These are phyloP conservation scores for Oenanthe melanoleuca DNA, from an alignment of 2,113 vertebrate species.

Conservation along the genomic window DNA sequence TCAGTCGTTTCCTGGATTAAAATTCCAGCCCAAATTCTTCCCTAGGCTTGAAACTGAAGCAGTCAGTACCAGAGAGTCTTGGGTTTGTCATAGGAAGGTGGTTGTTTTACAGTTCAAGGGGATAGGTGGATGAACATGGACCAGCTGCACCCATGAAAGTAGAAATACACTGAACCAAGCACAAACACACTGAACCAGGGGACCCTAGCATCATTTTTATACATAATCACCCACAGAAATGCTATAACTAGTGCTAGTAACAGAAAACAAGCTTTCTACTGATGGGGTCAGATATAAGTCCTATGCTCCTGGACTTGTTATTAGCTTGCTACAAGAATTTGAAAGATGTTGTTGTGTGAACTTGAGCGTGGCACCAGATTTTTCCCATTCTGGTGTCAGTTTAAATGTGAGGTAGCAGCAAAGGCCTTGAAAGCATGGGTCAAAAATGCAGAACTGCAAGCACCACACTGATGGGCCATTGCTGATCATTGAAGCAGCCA, in stretches of 20 bases:
- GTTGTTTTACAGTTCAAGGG: not conserved
- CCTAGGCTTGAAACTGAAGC: not conserved
- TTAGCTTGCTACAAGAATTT: accelerated
- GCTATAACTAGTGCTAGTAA: not conserved
- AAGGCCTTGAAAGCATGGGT: not conserved
- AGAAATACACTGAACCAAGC: not conserved
- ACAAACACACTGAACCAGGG: not conserved
- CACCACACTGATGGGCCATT: not conserved
- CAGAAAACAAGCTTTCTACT: not conserved
- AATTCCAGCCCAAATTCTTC: not conserved
- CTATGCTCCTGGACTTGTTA: not conserved
- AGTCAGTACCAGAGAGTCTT: not conserved
- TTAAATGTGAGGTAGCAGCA: not conserved
- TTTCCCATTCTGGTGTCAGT: not conserved
- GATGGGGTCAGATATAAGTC: accelerated
- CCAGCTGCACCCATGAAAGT: not conserved
- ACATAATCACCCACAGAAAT: not conserved
- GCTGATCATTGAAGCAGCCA: not conserved
- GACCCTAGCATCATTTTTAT: not conserved
- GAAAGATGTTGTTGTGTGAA: not conserved
- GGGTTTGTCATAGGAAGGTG: not conserved
- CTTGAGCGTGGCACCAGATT: accelerated
- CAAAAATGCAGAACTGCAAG: not conserved
- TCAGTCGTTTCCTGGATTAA: not conserved
- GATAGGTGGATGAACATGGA: accelerated